Conservation (phyloP, 37 sponge, comb jelly and placozoan genomes). For the Ephydatia muelleri region DNA sequence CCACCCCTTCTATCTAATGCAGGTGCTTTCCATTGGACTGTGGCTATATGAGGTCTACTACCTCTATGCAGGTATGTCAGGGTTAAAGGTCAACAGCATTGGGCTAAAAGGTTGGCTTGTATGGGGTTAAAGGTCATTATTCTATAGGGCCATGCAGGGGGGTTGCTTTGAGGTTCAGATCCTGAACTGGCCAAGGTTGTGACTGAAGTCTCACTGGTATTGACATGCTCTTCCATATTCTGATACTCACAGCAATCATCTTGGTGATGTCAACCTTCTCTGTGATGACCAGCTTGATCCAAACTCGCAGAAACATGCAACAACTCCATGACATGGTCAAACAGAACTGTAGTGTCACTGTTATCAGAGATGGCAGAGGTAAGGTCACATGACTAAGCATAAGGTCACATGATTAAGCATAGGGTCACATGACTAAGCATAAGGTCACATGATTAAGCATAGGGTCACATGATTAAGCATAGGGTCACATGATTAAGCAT, state of each 20-base stretch:
- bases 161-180: too few species aligned
- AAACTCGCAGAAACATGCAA: conserved; percentile 47
- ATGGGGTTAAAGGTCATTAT: not conserved
- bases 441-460: not conserved
- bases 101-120: too few species aligned
- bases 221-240: too few species aligned
- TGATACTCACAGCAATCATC: conserved; percentile 35
- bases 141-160: too few species aligned
- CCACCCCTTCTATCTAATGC: conserved; percentile 84
- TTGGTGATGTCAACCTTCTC: conserved; percentile 67
- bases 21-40: conserved; percentile 44
- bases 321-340: conserved; percentile 70
- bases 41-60: conserved; percentile 74
- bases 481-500: not conserved
- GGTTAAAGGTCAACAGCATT: too few species aligned
- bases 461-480: not conserved
- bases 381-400: not conserved
- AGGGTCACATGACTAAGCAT: not conserved
- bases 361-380: conserved; percentile 59
- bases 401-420: not conserved
- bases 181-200: too few species aligned
- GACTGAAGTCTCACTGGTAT: too few species aligned
- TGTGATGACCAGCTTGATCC: conserved; percentile 52
- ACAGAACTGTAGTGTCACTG: conserved; percentile 25
- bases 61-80: conserved; percentile 67